Evolutionary conservation across 2,797 vertebrate species (phyloP).

Genomic region (Acrossocheilus fasciatus): DNA sequence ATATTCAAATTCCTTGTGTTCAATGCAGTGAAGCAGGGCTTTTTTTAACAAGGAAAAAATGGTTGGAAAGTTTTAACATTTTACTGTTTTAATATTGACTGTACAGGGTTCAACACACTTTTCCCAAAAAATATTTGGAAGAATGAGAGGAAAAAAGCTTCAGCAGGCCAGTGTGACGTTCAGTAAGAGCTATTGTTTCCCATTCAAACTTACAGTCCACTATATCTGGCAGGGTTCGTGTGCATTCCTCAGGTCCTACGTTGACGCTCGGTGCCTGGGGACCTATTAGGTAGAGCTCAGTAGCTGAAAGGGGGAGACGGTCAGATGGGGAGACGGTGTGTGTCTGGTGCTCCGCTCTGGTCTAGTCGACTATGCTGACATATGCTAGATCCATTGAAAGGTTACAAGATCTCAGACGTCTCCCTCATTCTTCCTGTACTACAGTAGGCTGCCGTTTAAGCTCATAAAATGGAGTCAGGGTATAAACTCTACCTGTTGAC

Average conservation of each 20-base stretch:
- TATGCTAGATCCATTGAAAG: constrained; percentile 50
- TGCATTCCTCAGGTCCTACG: constrained; percentile 38
- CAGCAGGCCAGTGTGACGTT: constrained; percentile 3
- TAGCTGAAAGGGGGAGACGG: constrained; percentile 38
- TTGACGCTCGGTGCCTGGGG: constrained; percentile 36
- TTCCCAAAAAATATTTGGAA: background rate
- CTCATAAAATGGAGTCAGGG: constrained; percentile 2
- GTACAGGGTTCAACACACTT: constrained; percentile 11
- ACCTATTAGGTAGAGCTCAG: constrained; percentile 37
- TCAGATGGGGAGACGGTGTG: constrained; percentile 33
- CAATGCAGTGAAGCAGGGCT: background rate
- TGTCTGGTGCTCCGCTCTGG: constrained; percentile 39
- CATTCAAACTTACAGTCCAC: constrained; percentile 31
- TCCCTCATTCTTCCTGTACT: background rate
- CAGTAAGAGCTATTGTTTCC: constrained; percentile 33
- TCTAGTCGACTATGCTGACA: constrained; percentile 30
- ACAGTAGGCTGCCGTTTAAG: constrained; percentile 15
- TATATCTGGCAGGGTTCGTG: background rate
- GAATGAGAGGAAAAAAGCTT: constrained; percentile 35
- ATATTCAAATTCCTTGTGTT: constrained; percentile 10
- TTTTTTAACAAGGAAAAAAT: constrained; percentile 4
- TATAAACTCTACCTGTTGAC: constrained; percentile 21
- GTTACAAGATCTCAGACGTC: constrained; percentile 10
- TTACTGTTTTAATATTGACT: constrained; percentile 4
- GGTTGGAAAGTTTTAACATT: constrained; percentile 14